Evolutionary conservation across 1,140 invertebrate genomes (phyloP).

Genomic region (Drosophila bipectinata): DNA sequence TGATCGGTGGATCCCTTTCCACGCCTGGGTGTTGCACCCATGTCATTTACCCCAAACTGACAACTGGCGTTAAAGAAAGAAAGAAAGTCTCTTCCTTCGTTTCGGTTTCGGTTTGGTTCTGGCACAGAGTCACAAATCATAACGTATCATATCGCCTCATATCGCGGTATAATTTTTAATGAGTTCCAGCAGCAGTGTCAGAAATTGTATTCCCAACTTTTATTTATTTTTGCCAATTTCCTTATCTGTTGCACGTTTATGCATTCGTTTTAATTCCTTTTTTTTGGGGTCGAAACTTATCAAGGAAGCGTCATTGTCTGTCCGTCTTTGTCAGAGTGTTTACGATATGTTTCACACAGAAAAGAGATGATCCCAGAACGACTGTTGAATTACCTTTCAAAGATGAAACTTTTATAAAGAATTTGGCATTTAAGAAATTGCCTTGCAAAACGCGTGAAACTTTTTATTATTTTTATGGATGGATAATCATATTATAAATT

Average conservation of each 20-base stretch:
- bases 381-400: neutral
- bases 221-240: slow-evolving; percentile 48
- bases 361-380: slow-evolving; percentile 20
- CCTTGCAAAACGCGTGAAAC: neutral
- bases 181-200: slow-evolving; percentile 56
- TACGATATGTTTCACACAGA: slow-evolving; percentile 56
- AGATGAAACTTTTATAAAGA: neutral
- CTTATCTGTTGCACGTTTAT: slow-evolving; percentile 60
- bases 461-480: neutral
- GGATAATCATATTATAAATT: too few species aligned
- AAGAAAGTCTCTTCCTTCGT: slow-evolving; percentile 53
- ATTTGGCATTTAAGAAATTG: neutral
- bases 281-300: slow-evolving; percentile 52
- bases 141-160: slow-evolving; percentile 72
- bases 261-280: slow-evolving; percentile 29
- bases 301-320: slow-evolving; percentile 67
- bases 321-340: slow-evolving; percentile 54
- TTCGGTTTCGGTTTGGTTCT: neutral
- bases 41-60: slow-evolving; percentile 53
- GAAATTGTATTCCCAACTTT: slow-evolving; percentile 62
- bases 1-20: slow-evolving; percentile 43
- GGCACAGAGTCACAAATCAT: slow-evolving; percentile 59
- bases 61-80: slow-evolving; percentile 71
- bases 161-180: slow-evolving; percentile 69
- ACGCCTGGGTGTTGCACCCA: slow-evolving; percentile 77